Conservation (phyloP, 2,888 invertebrate genomes). For the Dioctria rufipes region DNA sequence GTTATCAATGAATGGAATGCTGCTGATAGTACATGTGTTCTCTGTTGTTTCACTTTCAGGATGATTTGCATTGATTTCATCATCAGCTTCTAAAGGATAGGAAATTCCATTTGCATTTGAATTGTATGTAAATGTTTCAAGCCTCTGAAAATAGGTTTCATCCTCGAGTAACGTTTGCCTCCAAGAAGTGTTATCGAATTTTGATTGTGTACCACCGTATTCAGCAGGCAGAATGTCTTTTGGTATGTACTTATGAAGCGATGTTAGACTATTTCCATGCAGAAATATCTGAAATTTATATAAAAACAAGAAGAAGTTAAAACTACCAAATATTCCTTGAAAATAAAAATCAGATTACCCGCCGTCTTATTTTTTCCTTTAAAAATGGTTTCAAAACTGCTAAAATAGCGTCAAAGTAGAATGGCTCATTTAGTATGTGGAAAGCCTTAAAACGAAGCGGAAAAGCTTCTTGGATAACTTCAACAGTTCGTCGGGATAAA, state of each 20-base stretch:
- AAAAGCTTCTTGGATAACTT: slow-evolving; percentile 74
- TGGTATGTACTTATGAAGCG: slow-evolving; percentile 79
- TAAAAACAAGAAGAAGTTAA: not conserved
- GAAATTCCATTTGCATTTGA: not conserved
- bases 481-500: slow-evolving; percentile 71
- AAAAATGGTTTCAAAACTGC: slow-evolving; percentile 81
- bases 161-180: slow-evolving; percentile 68
- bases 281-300: slow-evolving; percentile 73
- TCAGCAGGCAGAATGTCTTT: slow-evolving; percentile 76
- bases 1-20: slow-evolving; percentile 12
- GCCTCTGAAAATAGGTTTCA: slow-evolving; percentile 69
- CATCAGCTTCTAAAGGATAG: not conserved
- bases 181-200: slow-evolving; percentile 70
- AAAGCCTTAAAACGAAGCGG: slow-evolving; percentile 80
- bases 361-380: slow-evolving; percentile 76
- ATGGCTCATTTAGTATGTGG: slow-evolving; percentile 82
- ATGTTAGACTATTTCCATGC: slow-evolving; percentile 78
- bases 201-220: slow-evolving; percentile 57
- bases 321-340: not conserved
- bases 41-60: not conserved
- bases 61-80: slow-evolving; percentile 16
- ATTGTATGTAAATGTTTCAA: slow-evolving; percentile 61
- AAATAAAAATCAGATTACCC: slow-evolving; percentile 58
- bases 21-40: not conserved
- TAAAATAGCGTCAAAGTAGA: slow-evolving; percentile 83